Evolutionary conservation across 2,113 vertebrate genomes (phyloP).

Genomic region (Phrynosoma blainvillii): DNA sequence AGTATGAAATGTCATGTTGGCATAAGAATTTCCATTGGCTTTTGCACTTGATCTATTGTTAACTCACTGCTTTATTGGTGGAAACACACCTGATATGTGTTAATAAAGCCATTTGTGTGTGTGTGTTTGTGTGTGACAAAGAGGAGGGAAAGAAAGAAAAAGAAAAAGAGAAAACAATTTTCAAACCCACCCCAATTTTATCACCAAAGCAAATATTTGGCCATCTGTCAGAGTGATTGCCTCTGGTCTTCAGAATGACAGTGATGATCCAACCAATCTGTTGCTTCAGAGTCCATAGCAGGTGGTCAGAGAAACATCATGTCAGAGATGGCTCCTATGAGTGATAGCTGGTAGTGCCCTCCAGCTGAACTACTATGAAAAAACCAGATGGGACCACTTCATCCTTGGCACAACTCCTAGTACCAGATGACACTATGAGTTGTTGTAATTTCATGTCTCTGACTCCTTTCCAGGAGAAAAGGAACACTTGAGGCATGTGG

Average conservation of each 20-base stretch:
- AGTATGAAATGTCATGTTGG: neutral
- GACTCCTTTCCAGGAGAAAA: neutral
- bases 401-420: neutral
- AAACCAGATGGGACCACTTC: neutral
- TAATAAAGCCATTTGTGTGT: neutral
- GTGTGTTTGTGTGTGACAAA: neutral
- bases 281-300: neutral
- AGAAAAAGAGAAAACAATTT: too few species aligned
- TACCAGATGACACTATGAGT: neutral
- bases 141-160: too few species aligned
- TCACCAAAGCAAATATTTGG: conserved; percentile 18
- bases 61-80: neutral
- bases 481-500: too few species aligned
- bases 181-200: neutral
- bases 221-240: neutral
- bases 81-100: neutral
- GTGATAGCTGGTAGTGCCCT: neutral
- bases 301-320: conserved; percentile 18
- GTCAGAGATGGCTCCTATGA: neutral
- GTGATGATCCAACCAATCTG: neutral
- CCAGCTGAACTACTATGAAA: neutral
- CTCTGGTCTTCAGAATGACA: neutral
- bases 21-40: neutral
- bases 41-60: conserved; percentile 2
- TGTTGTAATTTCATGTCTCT: neutral